Base-by-base conservation (phyloP, 2,797 vertebrate species). In the Spinibarbus caldwelli region DNA sequence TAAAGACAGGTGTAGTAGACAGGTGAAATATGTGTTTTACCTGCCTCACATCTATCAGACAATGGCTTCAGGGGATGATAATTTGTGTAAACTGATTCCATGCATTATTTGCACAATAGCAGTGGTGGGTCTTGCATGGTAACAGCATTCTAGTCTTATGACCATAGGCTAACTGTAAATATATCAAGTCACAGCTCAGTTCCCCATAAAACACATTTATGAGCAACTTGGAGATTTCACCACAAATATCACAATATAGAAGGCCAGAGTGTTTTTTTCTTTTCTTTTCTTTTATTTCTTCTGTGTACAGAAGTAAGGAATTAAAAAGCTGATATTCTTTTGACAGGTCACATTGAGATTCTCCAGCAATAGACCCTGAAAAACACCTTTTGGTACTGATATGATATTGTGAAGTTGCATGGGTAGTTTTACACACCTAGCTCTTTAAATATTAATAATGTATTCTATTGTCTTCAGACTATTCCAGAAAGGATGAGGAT, bases 391-490 rank as follows among this genome's bases (percentile, higher is more conserved):
- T 54, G 31, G 7, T 54, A 36, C 34, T 75, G 10, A 75, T 15
- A 71, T 62, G 49, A 82, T 70, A 71, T 72, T 15, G 12, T 73
- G 54, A 82, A 82, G 38, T 62, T 21, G 2, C 3, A 21, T 14
- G 23, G 19, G 19, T 82, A 38, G 71, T 26, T 66, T 9, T 76
- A 84, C 75, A 89, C 82, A 79, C 52, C 64, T 45, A 78, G 85
- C 36, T 36, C 49, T 67, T 95, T 9, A 92, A 94, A 93, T 91
- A 93, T 94, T 92, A 47, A 95, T 78, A 62, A n/a, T 47, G 83
- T 88, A 90, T 85, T 85, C 89, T 85, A 89, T 91, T 23, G 67
- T 87, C 81, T 31, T 78, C 29, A 36, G 12, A 59, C 43, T 4
- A 68, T 8, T 49, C 54, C 43, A 83, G 54, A 66, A 77, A 57